A percentile compares a stretch with the other conserved stretches of the same genome.
Evolutionary conservation across 2,888 invertebrate genomes (phyloP).

Genomic region (Drosophila cracens): DNA sequence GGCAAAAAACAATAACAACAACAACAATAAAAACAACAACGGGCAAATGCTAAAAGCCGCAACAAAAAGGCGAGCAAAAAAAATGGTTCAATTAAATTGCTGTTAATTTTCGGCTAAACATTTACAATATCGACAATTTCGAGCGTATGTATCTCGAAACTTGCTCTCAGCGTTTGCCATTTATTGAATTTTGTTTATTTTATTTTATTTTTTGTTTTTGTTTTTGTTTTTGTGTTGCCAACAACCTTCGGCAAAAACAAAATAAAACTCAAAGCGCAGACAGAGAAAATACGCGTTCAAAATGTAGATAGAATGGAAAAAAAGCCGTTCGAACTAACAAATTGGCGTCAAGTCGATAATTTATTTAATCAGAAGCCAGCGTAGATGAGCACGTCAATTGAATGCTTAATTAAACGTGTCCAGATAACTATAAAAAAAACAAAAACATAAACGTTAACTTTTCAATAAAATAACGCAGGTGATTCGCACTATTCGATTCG

Average conservation of each 20-base stretch:
- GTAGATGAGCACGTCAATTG: constrained; percentile 33
- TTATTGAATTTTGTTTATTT: constrained; percentile 51
- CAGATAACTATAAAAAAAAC: constrained; percentile 20
- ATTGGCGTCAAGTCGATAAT: constrained; percentile 61
- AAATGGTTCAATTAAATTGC: constrained; percentile 68
- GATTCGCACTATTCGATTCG: constrained; percentile 2
- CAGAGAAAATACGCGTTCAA: constrained; percentile 22
- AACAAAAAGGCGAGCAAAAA: constrained; percentile 34
- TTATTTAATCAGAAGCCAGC: constrained; percentile 37
- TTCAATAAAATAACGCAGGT: constrained; percentile 2
- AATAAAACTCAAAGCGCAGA: constrained; percentile 25
- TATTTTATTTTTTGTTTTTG: not conserved
- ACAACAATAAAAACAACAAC: constrained; percentile 10
- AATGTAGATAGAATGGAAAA: constrained; percentile 20
- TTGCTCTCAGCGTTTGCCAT: constrained; percentile 62
- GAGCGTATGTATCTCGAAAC: constrained; percentile 48
- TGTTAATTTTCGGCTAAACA: constrained; percentile 77
- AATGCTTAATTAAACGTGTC: constrained; percentile 39
- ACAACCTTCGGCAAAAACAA: constrained; percentile 40
- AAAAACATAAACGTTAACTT: not conserved
- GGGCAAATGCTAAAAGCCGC: constrained; percentile 14
- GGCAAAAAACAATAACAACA: constrained; percentile 9
- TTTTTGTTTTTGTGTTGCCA: constrained; percentile 38
- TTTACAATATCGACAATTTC: constrained; percentile 53
- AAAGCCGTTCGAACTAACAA: constrained; percentile 24